These are phyloP conservation scores for Epinephelus coioides DNA, from an alignment of 2,797 vertebrate species.

Conservation along the genomic window DNA sequence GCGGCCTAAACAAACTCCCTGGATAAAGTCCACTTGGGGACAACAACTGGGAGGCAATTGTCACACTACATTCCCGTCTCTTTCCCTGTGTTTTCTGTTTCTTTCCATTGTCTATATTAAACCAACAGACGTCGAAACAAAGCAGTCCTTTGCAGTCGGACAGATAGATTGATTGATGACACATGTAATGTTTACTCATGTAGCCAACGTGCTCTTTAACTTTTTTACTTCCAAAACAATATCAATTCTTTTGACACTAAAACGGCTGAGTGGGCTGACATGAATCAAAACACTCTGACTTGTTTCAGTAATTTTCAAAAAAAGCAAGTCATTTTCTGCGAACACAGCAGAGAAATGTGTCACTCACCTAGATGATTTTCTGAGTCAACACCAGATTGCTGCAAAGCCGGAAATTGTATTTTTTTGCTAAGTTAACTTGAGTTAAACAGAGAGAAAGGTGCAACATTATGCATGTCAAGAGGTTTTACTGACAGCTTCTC, in stretches of 20 bases:
- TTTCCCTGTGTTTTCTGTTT: neutral
- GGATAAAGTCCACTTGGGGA: neutral
- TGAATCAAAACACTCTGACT: conserved; percentile 47
- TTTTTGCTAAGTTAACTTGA: neutral
- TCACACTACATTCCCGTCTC: neutral
- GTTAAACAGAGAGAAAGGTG: neutral
- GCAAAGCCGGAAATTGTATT: neutral
- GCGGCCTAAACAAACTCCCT: neutral
- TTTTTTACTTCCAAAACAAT: conserved; percentile 42
- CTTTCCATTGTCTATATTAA: conserved; percentile 19
- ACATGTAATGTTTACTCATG: conserved; percentile 30
- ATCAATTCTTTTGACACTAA: conserved; percentile 46
- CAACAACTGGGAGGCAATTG: neutral
- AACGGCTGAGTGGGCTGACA: conserved; percentile 35
- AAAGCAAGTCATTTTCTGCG: conserved; percentile 18
- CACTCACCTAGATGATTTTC: conserved; percentile 10
- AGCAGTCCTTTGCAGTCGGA: neutral
- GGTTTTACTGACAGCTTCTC: too few species aligned
- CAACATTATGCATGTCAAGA: too few species aligned
- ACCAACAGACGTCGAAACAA: neutral
- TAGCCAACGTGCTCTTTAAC: neutral
- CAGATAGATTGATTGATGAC: conserved; percentile 42
- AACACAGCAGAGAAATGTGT: conserved; percentile 19
- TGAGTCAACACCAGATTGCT: conserved; percentile 10
- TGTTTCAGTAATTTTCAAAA: conserved; percentile 30